phyloP scores from a whole-genome alignment of 2,113 vertebrate species.

The Machaerirhynchus nigripectus region DNA sequence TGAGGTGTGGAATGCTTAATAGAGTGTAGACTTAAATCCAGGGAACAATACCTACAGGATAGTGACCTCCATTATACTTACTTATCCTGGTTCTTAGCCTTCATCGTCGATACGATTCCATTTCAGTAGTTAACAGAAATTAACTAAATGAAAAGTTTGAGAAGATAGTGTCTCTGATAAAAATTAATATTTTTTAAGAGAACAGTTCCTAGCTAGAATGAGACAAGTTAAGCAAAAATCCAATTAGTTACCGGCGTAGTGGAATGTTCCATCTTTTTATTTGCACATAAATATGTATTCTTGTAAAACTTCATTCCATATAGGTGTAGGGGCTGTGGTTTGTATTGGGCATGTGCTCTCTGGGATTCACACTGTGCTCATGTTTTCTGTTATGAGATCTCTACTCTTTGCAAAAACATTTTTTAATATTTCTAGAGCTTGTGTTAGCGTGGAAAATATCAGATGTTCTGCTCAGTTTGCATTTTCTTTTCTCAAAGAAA shows the following conservation, averaged over 20 bases:
- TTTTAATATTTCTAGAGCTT: background rate
- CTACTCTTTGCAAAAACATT: background rate
- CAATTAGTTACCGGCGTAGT: background rate
- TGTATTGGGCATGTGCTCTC: background rate
- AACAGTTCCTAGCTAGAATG: background rate
- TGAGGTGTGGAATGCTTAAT: background rate
- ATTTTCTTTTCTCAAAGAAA: background rate
- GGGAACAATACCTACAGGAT: background rate
- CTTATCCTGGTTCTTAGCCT: background rate
- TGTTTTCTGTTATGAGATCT: background rate
- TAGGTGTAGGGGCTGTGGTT: background rate
- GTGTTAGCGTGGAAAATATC: fast-evolving
- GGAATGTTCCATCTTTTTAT: background rate
- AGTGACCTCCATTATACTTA: background rate
- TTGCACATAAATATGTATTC: background rate
- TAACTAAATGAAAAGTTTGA: background rate
- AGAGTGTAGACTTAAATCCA: background rate
- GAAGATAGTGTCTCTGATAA: background rate
- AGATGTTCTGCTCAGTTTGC: background rate
- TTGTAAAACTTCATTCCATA: background rate
- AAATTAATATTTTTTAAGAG: background rate
- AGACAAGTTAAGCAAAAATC: background rate
- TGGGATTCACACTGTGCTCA: background rate
- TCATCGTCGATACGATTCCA: background rate
- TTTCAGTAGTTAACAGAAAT: background rate